Percentiles rank a stretch among this genome's conserved stretches.
Evolutionary conservation across 2,113 vertebrate genomes (phyloP).

Genomic region (Cynocephalus volans): DNA sequence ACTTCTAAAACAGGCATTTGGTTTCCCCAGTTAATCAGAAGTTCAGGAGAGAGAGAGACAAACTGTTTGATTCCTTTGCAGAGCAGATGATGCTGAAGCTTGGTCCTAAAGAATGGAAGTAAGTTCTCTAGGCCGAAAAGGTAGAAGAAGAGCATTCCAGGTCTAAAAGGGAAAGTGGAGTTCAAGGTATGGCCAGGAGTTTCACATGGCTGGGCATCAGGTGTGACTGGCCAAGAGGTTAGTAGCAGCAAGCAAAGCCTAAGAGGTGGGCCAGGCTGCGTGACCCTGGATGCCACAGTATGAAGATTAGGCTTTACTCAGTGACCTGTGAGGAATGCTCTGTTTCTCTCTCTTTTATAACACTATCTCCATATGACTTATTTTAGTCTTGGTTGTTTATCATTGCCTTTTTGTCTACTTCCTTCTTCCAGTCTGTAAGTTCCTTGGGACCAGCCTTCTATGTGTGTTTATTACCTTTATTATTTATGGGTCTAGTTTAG

Average conservation of each 20-base stretch:
- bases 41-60: not conserved
- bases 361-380: not conserved
- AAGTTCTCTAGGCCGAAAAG: not conserved
- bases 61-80: not conserved
- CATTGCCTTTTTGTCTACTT: not conserved
- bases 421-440: not conserved
- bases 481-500: not conserved
- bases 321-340: not conserved
- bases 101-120: not conserved
- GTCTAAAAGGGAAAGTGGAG: not conserved
- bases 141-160: not conserved
- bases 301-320: not conserved
- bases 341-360: not conserved
- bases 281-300: not conserved
- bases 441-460: not conserved
- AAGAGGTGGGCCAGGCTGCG: not conserved
- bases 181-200: not conserved
- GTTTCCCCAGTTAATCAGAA: not conserved
- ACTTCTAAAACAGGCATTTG: not conserved
- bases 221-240: not conserved
- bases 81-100: not conserved
- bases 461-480: not conserved
- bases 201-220: not conserved
- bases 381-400: constrained; percentile 42
- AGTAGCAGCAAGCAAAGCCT: not conserved